phyloP scores from a whole-genome alignment of 2,888 invertebrate species.

The Cryptocephalus moraei region DNA sequence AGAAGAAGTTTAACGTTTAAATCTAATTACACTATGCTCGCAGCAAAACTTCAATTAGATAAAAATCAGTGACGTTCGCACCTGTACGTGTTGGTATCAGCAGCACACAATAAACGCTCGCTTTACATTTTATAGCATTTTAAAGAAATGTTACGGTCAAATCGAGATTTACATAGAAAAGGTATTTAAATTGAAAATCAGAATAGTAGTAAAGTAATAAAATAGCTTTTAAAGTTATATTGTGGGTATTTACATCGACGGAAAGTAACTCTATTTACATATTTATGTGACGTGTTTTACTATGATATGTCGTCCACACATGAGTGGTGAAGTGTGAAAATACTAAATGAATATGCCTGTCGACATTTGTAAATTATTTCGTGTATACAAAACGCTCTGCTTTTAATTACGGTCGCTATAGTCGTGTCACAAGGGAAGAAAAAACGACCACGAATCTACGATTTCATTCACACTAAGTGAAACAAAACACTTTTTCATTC shows the following conservation, averaged over 20 bases:
- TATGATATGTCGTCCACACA: conserved; percentile 32
- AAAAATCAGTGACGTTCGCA: no score
- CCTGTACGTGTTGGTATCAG: no score
- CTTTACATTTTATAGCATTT: neutral
- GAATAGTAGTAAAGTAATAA: conserved; percentile 38
- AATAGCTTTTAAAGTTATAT: conserved; percentile 35
- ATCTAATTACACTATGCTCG: no score
- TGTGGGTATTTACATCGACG: conserved; percentile 23
- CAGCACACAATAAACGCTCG: neutral
- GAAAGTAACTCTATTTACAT: conserved; percentile 32
- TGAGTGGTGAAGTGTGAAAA: conserved; percentile 33
- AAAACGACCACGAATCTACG: no score
- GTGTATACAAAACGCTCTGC: neutral
- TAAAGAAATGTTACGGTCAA: neutral
- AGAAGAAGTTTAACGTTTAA: no score
- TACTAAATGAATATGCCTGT: conserved; percentile 25
- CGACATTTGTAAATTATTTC: neutral
- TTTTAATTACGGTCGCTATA: no score
- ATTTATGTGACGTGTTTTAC: conserved; percentile 32
- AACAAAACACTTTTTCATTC: no score
- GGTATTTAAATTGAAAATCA: conserved; percentile 37
- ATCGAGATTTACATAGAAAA: conserved; percentile 35
- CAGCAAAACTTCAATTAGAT: no score
- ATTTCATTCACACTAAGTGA: no score
- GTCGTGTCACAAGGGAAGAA: no score